Conservation (phyloP, 1,140 invertebrate species). For the Aphelenchoides fujianensis region DNA sequence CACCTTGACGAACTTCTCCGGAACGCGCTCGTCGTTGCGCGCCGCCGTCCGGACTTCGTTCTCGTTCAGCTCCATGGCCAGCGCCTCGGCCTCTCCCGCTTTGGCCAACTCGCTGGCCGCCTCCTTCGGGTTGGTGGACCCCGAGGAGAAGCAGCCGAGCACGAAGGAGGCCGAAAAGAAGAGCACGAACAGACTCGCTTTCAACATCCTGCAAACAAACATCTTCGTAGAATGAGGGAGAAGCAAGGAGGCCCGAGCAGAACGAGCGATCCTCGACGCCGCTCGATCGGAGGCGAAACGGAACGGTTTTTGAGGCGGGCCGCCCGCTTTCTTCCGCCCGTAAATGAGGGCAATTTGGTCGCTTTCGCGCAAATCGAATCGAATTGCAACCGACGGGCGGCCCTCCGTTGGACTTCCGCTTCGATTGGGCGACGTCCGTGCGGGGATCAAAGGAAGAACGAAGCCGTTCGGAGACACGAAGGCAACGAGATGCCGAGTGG, state of each 20-base stretch:
- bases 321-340: too few species aligned
- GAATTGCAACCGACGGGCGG: too few species aligned
- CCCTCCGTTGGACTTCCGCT: too few species aligned
- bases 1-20: not conserved
- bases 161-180: not conserved
- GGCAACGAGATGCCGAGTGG: too few species aligned
- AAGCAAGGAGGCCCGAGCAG: not conserved
- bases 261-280: not conserved
- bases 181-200: not conserved
- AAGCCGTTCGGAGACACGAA: too few species aligned
- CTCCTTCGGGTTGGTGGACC: not conserved
- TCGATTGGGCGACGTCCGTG: too few species aligned
- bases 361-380: too few species aligned
- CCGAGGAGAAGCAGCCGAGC: conserved; percentile 4
- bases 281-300: not conserved
- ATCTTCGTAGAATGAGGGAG: not conserved
- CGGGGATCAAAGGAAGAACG: too few species aligned
- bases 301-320: conserved; percentile 5
- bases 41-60: not conserved
- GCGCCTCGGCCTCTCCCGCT: conserved; percentile 4
- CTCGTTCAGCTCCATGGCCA: not conserved
- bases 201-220: conserved; percentile 1
- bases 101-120: not conserved
- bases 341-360: too few species aligned
- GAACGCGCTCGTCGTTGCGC: not conserved